These are phyloP conservation scores for Eurystomus glaucurus DNA, from an alignment of 2,797 vertebrate genomes.

Conservation along the genomic window DNA sequence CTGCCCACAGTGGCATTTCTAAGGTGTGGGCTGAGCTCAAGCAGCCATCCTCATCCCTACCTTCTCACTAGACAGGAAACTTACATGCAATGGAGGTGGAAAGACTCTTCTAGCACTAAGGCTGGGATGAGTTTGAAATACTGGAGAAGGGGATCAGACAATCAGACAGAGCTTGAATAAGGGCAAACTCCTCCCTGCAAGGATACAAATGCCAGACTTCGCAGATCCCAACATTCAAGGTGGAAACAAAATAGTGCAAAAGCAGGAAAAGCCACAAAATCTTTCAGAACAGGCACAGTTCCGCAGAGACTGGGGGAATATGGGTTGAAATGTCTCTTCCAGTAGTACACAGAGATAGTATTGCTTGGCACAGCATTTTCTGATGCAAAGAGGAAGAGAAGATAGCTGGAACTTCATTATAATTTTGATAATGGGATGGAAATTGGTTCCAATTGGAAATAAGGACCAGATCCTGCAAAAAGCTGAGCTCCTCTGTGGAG, in stretches of 20 bases:
- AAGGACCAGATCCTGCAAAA: neutral
- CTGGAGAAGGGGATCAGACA: neutral
- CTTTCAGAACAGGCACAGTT: neutral
- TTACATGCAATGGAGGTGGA: accelerated
- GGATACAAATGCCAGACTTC: neutral
- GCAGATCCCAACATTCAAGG: neutral
- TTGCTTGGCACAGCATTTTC: neutral
- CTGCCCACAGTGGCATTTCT: neutral
- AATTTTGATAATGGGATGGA: neutral
- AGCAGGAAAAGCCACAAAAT: neutral
- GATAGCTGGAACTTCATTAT: neutral
- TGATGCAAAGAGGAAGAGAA: neutral
- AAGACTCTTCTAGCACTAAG: neutral
- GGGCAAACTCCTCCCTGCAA: neutral
- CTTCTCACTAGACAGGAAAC: neutral
- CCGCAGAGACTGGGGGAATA: neutral
- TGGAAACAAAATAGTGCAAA: neutral
- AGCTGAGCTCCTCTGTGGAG: neutral
- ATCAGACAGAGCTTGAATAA: neutral
- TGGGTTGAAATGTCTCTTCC: neutral
- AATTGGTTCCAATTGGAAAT: neutral
- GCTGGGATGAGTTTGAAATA: neutral
- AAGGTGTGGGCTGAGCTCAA: neutral
- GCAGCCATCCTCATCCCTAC: neutral
- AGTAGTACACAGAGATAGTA: neutral